Evolutionary conservation across 2,888 invertebrate genomes (phyloP).

Genomic region (Standfussiana lucernea): DNA sequence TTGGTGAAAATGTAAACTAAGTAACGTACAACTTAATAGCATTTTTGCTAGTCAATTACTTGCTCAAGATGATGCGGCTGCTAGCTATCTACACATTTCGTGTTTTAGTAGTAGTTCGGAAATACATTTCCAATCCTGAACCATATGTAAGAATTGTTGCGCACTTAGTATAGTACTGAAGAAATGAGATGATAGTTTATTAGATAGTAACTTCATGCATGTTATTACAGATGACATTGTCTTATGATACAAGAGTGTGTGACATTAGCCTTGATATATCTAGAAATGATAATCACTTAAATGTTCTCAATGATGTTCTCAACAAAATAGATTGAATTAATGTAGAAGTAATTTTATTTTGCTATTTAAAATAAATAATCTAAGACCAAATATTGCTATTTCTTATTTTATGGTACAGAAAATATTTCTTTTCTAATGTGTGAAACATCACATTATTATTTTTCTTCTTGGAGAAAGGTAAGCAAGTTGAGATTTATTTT

Average conservation of each 20-base stretch:
- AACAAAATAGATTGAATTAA: constrained; percentile 57
- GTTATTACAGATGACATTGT: constrained; percentile 60
- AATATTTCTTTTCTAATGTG: neutral
- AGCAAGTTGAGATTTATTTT: neutral
- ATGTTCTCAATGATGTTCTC: constrained; percentile 61
- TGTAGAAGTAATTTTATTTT: constrained; percentile 74
- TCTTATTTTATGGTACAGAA: constrained; percentile 5
- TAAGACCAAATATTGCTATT: constrained; percentile 57
- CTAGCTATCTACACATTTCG: constrained; percentile 17
- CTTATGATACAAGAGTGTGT: constrained; percentile 55
- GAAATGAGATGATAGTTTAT: constrained; percentile 18
- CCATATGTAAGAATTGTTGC: constrained; percentile 14
- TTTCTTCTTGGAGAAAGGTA: neutral
- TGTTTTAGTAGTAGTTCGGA: constrained; percentile 32
- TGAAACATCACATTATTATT: neutral
- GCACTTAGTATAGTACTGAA: constrained; percentile 9
- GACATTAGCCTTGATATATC: constrained; percentile 59
- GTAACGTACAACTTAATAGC: constrained; percentile 23
- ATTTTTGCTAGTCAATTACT: constrained; percentile 60
- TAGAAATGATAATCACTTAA: constrained; percentile 61
- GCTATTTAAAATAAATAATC: constrained; percentile 74
- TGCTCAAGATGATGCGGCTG: constrained; percentile 58
- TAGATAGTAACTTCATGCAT: constrained; percentile 65
- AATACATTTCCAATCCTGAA: constrained; percentile 10
- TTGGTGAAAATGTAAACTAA: constrained; percentile 12